These are phyloP conservation scores for Oreochromis grahami DNA, from an alignment of 2,797 vertebrate genomes.

Conservation along the genomic window DNA sequence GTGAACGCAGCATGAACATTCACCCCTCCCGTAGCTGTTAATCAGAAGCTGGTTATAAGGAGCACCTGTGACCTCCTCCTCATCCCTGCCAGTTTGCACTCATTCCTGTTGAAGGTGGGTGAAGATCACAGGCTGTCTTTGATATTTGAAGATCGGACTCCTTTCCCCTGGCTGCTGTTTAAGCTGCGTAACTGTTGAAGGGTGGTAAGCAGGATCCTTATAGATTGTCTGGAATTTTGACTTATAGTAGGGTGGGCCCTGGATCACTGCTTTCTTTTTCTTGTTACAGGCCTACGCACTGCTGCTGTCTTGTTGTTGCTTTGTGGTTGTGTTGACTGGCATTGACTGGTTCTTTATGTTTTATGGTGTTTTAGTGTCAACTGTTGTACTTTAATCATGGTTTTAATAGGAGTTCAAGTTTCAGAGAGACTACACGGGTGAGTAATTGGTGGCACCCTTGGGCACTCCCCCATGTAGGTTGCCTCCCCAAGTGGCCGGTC, in stretches of 20 bases:
- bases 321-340: not conserved
- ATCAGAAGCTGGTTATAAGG: not conserved
- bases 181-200: not conserved
- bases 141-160: not conserved
- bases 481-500: not conserved
- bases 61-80: not conserved
- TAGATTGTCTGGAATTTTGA: not conserved
- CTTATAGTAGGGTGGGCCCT: not conserved
- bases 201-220: rapidly evolving
- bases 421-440: not conserved
- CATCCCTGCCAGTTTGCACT: not conserved
- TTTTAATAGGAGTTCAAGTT: not conserved
- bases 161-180: not conserved
- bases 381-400: not conserved
- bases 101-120: rapidly evolving
- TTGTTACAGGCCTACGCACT: not conserved
- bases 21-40: rapidly evolving
- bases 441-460: not conserved
- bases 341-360: not conserved
- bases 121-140: not conserved
- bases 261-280: not conserved
- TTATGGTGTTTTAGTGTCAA: not conserved
- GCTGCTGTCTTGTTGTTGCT: not conserved
- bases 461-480: not conserved
- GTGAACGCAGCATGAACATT: not conserved